phyloP scores from a whole-genome alignment of 2,113 vertebrate genomes.

The Ia io region DNA sequence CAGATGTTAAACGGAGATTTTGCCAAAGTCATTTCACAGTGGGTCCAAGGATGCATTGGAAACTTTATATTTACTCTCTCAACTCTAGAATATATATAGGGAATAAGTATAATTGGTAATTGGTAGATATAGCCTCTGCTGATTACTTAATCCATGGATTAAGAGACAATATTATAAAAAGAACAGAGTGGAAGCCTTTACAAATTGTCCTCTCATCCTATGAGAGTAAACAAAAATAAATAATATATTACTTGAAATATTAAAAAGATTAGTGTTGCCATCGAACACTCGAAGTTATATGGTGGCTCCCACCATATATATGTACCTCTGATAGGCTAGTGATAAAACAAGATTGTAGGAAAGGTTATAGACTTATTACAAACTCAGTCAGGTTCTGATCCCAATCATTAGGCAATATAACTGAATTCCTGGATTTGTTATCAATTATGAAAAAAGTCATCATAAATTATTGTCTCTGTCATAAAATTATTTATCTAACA shows the following conservation, averaged over 20 bases:
- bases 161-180: neutral
- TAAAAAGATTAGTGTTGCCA: neutral
- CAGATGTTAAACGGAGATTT: neutral
- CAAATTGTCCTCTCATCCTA: neutral
- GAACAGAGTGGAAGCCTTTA: neutral
- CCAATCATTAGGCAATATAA: neutral
- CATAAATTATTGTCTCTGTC: neutral
- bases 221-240: neutral
- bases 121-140: neutral
- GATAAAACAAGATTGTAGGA: neutral
- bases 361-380: neutral
- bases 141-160: neutral
- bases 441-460: neutral
- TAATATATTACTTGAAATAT: neutral
- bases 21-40: neutral
- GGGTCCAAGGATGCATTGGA: neutral
- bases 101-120: neutral
- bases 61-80: neutral
- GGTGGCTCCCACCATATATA: neutral
- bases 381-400: neutral
- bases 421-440: neutral
- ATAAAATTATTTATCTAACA: neutral
- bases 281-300: neutral
- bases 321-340: neutral
- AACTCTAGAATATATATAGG: neutral